Conservation (phyloP, 2,888 invertebrate genomes). For the Archips crataeganus region DNA sequence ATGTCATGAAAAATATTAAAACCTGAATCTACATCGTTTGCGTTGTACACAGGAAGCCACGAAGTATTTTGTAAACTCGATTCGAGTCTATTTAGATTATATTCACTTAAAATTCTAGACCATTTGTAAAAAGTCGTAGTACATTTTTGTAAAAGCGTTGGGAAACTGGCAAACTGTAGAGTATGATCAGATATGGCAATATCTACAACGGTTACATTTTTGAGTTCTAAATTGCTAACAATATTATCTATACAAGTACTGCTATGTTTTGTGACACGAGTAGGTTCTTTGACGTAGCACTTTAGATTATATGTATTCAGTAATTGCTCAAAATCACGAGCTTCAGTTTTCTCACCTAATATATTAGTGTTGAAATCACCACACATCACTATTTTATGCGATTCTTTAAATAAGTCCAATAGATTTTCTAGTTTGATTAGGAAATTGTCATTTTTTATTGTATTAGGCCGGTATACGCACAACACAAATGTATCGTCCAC, state of each 20-base stretch:
- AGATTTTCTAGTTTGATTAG: background rate
- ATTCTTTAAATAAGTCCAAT: background rate
- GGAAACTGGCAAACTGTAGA: no score
- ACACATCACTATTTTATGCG: background rate
- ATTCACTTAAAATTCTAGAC: background rate
- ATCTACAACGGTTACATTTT: background rate
- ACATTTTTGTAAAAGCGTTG: background rate
- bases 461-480: slow-evolving; percentile 9
- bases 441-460: slow-evolving; percentile 1
- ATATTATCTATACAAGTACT: slow-evolving; percentile 14
- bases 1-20: slow-evolving; percentile 9
- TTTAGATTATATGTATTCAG: slow-evolving; percentile 9
- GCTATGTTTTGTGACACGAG: background rate
- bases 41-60: background rate
- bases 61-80: background rate
- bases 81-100: background rate
- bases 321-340: background rate
- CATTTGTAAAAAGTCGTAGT: background rate
- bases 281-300: background rate
- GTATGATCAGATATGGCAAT: no score
- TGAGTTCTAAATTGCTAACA: slow-evolving; percentile 4
- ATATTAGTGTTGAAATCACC: slow-evolving; percentile 9
- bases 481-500: background rate
- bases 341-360: background rate
- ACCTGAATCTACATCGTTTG: background rate